Evolutionary conservation across 2,888 invertebrate species (phyloP), one percentile per base, ranked within the genome.

Genomic region (Lochmaea capreae): DNA sequence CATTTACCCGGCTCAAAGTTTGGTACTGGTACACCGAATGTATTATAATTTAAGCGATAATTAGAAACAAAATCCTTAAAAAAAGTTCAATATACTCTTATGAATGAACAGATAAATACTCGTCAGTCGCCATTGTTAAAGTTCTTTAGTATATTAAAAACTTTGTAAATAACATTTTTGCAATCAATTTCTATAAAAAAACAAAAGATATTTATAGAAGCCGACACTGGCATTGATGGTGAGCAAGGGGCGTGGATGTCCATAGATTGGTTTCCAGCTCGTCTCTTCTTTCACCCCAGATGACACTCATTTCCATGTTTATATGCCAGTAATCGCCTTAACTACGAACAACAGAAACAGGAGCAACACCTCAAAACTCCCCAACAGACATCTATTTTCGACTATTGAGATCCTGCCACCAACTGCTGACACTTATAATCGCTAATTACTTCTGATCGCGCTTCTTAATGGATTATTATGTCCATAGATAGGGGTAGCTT

Each of bases 241-340:
- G n/a, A 58, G 57, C 26, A 57, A 67, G 68, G 77, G 77, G 77
- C 74, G 75, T 76, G 74, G 69, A 74, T 83, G 78, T 76, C 81
- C 78, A 77, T 79, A 83, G 83, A 86, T 85, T 85, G 85, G 83
- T 85, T 84, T 84, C 85, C 82, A 81, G 80, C 81, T 83, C 81
- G 78, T 81, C 78, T 80, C 79, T 80, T 81, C 81, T 81, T 77
- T 80, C 79, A 80, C 80, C 81, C 81, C 79, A 79, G 72, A 74
- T 77, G 79, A 79, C 81, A 81, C 76, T 81, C 81, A 80, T 81
- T 82, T 81, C 77, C 80, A 78, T 80, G 82, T 81, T 83, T 81
- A 81, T 70, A 74, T 78, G 80, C 79, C 77, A 78, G 73, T 82
- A 83, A 82, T 82, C 82, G 81, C 81, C 82, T 81, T 83, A 83